Base-by-base conservation (phyloP, 2,113 vertebrate species). In the Madoqua kirkii region DNA sequence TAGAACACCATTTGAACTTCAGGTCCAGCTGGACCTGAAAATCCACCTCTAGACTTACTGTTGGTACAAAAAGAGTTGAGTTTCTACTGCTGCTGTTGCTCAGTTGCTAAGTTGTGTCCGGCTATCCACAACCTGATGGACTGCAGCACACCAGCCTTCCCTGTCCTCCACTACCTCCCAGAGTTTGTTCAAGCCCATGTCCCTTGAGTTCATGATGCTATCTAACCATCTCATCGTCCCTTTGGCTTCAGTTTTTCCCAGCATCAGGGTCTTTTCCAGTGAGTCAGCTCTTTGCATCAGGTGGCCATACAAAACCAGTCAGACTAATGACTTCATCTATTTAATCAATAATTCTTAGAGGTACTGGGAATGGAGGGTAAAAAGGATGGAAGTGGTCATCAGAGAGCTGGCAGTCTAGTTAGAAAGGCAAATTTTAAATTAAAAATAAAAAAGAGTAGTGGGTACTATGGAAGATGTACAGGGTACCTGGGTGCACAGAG, bases 331-430 rank as follows among this genome's bases (percentile, higher is more conserved):
- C 45, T 89, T 92, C 64, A 87, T 16, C 84, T 94, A 71, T 81
- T 89, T 85, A 64, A 67, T 76, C 55, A 78, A 62, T 92, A 93
- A 81, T 57, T 89, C 23, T 76, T 82, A 93, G 33, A 78, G 21
- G 12, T 27, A 36, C 45, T 91, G 48, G 7, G 14, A 87, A 79
- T 62, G 57, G 27, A 96, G 23, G 31, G 11, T 40, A 13, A 71
- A 91, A 76, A 52, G 45, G 14, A 84, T 54, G 17, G 17, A 79
- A 79, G n/a, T 21, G 16, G 19, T 48, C 7, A 0, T 94, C 36
- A 52, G 23, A 27, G n/a, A 86, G 33, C 54, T 93, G 33, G 33
- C 13, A 84, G 82, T 45, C 45, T 52, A 29, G 36, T 87, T 71
- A 79, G 33, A 15, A 84, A 90, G 52, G 50, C 48, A 92, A 31